These are phyloP conservation scores for Hydraecia micacea DNA, from an alignment of 2,888 invertebrate genomes.

Conservation along the genomic window DNA sequence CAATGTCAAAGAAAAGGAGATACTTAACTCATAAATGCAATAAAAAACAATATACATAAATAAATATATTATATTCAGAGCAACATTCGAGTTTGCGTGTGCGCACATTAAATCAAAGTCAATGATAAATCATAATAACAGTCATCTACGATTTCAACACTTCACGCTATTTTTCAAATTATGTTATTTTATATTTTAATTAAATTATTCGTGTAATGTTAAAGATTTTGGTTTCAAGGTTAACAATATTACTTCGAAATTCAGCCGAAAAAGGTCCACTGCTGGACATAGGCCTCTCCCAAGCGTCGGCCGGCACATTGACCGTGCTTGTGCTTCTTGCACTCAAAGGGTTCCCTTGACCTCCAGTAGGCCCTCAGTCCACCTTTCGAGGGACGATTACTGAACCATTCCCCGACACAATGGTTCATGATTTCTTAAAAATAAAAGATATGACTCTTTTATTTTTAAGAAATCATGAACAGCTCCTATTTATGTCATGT, in stretches of 20 bases:
- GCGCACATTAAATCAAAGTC: background rate
- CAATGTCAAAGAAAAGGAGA: background rate
- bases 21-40: background rate
- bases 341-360: background rate
- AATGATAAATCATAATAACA: conserved; percentile 8
- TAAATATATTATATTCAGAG: background rate
- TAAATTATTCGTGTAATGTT: background rate
- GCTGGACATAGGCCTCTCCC: background rate
- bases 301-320: too few species aligned
- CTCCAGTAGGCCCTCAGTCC: background rate
- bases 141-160: conserved; percentile 5
- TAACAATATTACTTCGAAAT: background rate
- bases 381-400: background rate
- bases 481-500: too few species aligned
- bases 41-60: background rate
- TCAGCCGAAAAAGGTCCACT: background rate
- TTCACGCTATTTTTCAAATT: background rate
- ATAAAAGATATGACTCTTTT: too few species aligned
- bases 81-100: background rate
- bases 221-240: background rate
- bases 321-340: background rate
- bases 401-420: background rate
- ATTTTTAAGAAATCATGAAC: too few species aligned
- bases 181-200: background rate
- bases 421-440: too few species aligned